phyloP scores from a whole-genome alignment of 1,140 invertebrate species.

The Leptonema lineaticorne region DNA sequence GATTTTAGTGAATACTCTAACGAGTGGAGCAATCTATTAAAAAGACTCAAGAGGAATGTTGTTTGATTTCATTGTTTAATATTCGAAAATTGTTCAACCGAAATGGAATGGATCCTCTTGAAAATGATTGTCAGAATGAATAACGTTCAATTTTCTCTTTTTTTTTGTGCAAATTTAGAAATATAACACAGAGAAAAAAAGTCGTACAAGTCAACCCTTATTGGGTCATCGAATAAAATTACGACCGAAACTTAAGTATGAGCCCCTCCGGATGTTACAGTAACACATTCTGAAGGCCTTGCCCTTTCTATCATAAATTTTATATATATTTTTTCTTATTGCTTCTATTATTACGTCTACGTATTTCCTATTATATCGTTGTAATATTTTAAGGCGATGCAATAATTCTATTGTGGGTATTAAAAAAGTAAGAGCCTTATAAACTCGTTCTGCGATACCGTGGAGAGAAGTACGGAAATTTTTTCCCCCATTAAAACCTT shows the following conservation, averaged over 20 bases:
- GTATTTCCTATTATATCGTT: neutral
- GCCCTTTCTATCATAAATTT: constrained; percentile 9
- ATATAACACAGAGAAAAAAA: neutral
- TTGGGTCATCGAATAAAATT: constrained; percentile 16
- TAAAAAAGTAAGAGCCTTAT: no score
- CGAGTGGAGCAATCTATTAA: no score
- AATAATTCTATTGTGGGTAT: neutral
- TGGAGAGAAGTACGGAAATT: constrained; percentile 2
- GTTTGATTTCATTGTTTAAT: neutral
- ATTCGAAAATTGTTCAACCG: neutral
- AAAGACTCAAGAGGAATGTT: neutral
- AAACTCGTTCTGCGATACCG: no score
- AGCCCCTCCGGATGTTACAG: neutral
- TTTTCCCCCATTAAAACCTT: neutral
- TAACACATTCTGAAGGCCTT: constrained; percentile 2
- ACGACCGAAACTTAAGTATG: constrained; percentile 10
- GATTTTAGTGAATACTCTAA: no score
- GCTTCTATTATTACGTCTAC: neutral
- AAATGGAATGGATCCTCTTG: neutral
- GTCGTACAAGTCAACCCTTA: constrained; percentile 1
- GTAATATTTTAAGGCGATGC: neutral
- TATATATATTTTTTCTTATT: neutral
- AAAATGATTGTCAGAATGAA: constrained; percentile 2
- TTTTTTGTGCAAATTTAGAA: neutral
- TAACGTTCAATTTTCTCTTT: neutral